Percentiles rank a stretch among this genome's conserved stretches.
Conservation (phyloP, 2,888 invertebrate genomes). For the Capitulum mitella region DNA sequence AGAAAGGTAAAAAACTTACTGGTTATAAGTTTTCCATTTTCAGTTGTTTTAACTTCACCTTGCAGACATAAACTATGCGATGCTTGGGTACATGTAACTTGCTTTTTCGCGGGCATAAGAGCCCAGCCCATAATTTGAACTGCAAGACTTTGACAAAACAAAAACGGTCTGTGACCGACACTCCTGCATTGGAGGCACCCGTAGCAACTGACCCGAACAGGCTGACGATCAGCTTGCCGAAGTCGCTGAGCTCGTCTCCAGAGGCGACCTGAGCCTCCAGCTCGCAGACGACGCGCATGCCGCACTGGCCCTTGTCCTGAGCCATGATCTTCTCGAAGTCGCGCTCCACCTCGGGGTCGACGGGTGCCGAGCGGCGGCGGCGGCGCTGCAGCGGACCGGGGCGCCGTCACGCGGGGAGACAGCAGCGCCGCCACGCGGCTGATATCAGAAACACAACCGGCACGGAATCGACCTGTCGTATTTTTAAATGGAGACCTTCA, state of each 20-base stretch:
- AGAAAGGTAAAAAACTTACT: too few species aligned
- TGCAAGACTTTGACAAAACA: not conserved
- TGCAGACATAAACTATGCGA: too few species aligned
- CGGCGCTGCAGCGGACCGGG: not conserved
- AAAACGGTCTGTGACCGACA: too few species aligned
- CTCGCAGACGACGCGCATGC: constrained; percentile 11
- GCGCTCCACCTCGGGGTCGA: not conserved
- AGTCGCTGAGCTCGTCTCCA: not conserved
- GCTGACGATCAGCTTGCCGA: not conserved
- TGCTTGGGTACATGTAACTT: not conserved
- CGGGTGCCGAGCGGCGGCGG: not conserved
- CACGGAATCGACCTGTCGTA: too few species aligned
- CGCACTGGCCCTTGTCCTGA: constrained; percentile 14
- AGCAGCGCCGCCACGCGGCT: not conserved
- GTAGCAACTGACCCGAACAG: not conserved
- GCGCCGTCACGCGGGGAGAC: not conserved
- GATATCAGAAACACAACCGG: not conserved
- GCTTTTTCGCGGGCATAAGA: too few species aligned
- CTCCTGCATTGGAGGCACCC: too few species aligned
- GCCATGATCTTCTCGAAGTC: constrained; percentile 14
- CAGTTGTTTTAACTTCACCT: too few species aligned
- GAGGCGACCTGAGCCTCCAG: not conserved
- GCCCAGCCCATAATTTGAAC: too few species aligned
- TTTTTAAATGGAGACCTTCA: too few species aligned
- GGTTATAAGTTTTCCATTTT: too few species aligned